These are phyloP conservation scores for Melanerpes aurifrons DNA, from an alignment of 2,113 vertebrate genomes.

Conservation along the genomic window DNA sequence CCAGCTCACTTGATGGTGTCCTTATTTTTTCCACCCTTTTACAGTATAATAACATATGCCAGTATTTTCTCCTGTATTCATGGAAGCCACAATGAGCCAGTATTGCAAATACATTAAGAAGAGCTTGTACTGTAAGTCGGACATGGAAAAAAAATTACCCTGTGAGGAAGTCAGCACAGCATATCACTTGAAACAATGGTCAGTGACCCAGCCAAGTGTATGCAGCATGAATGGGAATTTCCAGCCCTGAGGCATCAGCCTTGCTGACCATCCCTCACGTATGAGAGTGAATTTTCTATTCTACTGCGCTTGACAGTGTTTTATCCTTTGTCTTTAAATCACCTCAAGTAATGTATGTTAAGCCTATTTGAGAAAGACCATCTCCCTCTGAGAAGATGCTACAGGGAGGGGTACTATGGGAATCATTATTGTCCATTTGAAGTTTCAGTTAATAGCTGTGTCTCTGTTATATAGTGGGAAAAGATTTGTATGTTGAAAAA, in stretches of 20 bases:
- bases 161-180: not conserved
- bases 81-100: not conserved
- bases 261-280: not conserved
- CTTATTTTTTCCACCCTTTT: not conserved
- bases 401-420: not conserved
- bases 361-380: not conserved
- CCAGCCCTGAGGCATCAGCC: not conserved
- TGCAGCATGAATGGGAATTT: constrained; percentile 43
- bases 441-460: not conserved
- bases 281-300: not conserved
- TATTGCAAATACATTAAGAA: not conserved
- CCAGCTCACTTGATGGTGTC: not conserved
- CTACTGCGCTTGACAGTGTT: not conserved
- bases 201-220: constrained; percentile 12
- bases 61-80: not conserved
- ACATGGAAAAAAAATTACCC: not conserved
- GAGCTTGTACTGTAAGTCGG: constrained; percentile 5
- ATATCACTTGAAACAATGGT: constrained; percentile 40
- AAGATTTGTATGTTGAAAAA: not conserved
- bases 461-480: not conserved
- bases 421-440: not conserved
- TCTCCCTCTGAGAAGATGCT: not conserved
- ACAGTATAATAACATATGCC: not conserved
- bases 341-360: not conserved
- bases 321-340: not conserved